These are phyloP conservation scores for Siniperca knerii DNA, from an alignment of 2,113 vertebrate genomes.

Conservation along the genomic window DNA sequence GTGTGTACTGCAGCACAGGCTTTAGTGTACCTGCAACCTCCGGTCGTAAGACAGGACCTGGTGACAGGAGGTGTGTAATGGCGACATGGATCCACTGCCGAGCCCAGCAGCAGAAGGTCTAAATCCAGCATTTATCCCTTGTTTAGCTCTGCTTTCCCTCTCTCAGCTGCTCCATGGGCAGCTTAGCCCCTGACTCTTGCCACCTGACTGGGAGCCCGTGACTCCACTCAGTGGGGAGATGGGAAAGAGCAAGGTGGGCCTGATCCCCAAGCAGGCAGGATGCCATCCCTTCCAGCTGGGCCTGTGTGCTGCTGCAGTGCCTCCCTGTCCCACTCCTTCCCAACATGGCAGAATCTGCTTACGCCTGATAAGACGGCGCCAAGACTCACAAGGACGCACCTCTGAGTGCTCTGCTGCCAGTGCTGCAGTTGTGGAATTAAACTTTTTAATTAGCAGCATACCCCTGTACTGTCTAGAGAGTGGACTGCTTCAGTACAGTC, in stretches of 20 bases:
- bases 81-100: constrained; percentile 69
- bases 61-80: constrained; percentile 61
- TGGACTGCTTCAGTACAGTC: constrained; percentile 68
- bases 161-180: constrained; percentile 68
- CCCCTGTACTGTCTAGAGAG: constrained; percentile 73
- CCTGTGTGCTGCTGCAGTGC: constrained; percentile 51
- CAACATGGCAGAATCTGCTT: constrained; percentile 78
- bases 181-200: constrained; percentile 71
- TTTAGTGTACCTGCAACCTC: constrained; percentile 47
- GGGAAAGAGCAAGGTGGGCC: constrained; percentile 68
- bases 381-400: constrained; percentile 80
- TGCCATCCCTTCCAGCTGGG: constrained; percentile 76
- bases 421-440: constrained; percentile 81
- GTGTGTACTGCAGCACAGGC: constrained; percentile 26
- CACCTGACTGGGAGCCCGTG: constrained; percentile 70
- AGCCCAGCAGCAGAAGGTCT: constrained; percentile 63
- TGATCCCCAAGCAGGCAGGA: constrained; percentile 72
- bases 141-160: constrained; percentile 74
- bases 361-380: constrained; percentile 82
- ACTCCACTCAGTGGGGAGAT: constrained; percentile 68
- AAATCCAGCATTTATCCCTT: constrained; percentile 82
- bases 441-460: constrained; percentile 85
- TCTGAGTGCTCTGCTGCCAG: constrained; percentile 78
- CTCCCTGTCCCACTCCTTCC: constrained; percentile 63
- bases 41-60: constrained; percentile 39